Evolutionary conservation across 2,797 vertebrate species (phyloP).

Genomic region (Hafferia zeledoni): DNA sequence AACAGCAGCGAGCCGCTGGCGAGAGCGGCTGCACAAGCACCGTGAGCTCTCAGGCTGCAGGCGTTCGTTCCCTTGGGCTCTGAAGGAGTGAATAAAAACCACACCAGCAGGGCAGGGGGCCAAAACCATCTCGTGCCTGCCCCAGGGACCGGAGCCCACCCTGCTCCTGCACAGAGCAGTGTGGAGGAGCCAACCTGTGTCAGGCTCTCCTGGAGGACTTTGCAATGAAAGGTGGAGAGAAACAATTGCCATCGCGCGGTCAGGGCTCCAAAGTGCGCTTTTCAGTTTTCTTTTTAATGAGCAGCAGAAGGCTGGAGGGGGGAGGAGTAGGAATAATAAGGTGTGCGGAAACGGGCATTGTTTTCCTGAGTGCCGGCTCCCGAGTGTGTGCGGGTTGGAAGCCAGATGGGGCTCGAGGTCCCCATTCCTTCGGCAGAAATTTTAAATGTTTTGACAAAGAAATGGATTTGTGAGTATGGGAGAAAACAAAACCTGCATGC

Average conservation of each 20-base stretch:
- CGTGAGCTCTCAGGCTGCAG: neutral
- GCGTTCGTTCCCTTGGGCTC: neutral
- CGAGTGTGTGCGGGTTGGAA: neutral
- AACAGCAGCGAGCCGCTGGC: neutral
- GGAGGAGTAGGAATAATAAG: neutral
- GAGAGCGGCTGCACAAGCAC: neutral
- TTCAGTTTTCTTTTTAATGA: neutral
- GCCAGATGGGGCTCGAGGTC: neutral
- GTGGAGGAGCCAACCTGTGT: neutral
- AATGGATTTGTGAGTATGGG: neutral
- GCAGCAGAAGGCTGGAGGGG: neutral
- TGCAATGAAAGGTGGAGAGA: neutral
- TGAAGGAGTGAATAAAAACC: neutral
- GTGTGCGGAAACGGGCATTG: neutral
- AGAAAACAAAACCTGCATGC: neutral
- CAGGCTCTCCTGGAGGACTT: neutral
- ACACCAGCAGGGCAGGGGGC: neutral
- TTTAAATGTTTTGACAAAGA: neutral
- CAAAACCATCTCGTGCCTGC: neutral
- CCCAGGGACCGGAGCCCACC: neutral
- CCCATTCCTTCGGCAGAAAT: neutral
- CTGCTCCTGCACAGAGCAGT: neutral
- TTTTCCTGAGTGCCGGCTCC: neutral
- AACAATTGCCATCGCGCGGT: neutral
- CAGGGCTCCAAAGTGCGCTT: neutral